phyloP scores from a whole-genome alignment of 2,888 invertebrate genomes.

The Calameuta pallipes region DNA sequence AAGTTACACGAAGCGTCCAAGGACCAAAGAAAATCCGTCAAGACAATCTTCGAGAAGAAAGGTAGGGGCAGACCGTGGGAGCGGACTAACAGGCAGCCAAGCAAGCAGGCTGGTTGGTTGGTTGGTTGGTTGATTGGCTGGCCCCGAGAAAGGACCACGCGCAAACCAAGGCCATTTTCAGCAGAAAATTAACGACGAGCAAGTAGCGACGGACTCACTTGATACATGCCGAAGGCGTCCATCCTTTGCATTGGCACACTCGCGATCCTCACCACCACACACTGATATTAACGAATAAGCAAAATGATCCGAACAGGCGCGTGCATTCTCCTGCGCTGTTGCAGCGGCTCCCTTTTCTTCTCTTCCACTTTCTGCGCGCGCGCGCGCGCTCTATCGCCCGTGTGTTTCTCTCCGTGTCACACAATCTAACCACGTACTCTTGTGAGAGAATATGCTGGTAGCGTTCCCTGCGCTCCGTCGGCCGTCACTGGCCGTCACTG shows the following conservation, averaged over 20 bases:
- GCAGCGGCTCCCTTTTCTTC: background rate
- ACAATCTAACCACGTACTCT: background rate
- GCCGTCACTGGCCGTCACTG: background rate
- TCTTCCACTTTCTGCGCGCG: background rate
- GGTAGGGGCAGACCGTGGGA: background rate
- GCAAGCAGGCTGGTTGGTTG: background rate
- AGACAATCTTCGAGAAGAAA: background rate
- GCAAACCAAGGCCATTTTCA: constrained; percentile 55
- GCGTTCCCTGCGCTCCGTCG: background rate
- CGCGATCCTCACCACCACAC: background rate
- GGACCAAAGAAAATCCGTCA: background rate
- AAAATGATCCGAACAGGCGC: background rate
- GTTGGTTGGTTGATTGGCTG: background rate
- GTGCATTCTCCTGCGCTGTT: background rate
- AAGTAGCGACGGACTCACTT: constrained; percentile 54
- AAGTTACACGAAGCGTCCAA: background rate
- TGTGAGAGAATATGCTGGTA: background rate
- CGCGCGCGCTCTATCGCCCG: background rate
- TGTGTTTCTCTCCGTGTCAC: background rate
- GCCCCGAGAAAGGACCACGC: constrained; percentile 37
- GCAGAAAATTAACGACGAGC: constrained; percentile 30
- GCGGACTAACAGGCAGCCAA: background rate
- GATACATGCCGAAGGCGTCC: constrained; percentile 64
- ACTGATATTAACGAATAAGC: background rate
- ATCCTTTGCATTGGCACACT: constrained; percentile 37